phyloP scores from a whole-genome alignment of 2,888 invertebrate species.

The Stenotaenia linearis region DNA sequence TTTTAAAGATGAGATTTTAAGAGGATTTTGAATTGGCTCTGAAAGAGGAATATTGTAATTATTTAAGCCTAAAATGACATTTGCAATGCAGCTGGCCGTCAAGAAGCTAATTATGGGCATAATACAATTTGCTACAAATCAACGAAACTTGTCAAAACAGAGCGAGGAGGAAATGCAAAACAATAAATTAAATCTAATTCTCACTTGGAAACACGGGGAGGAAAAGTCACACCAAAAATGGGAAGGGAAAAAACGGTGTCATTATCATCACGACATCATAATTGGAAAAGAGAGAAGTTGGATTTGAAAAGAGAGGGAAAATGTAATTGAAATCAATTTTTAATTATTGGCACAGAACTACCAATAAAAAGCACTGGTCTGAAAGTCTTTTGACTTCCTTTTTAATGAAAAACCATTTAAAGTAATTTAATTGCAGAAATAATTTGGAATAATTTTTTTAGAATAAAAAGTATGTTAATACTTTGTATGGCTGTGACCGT shows the following conservation, averaged over 20 bases:
- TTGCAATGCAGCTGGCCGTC: constrained; percentile 20
- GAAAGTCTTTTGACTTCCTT: neutral
- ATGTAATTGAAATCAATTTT: constrained; percentile 12
- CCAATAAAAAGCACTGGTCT: neutral
- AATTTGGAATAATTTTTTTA: no score
- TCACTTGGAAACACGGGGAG: constrained; percentile 26
- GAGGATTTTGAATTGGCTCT: neutral
- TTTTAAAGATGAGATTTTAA: neutral
- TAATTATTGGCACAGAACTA: constrained; percentile 4
- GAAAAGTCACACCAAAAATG: constrained; percentile 17
- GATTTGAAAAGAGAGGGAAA: neutral
- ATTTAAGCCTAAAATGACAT: constrained; percentile 10
- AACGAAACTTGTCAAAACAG: constrained; percentile 16
- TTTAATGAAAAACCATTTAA: neutral
- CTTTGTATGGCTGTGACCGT: neutral
- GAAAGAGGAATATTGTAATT: constrained; percentile 1
- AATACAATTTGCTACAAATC: constrained; percentile 15
- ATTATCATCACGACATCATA: constrained; percentile 17
- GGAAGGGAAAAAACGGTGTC: constrained; percentile 8
- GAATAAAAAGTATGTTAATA: neutral
- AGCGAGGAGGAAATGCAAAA: constrained; percentile 16
- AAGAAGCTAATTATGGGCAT: constrained; percentile 24
- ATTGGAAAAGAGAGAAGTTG: constrained; percentile 5
- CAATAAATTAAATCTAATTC: constrained; percentile 16
- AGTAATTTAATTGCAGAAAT: neutral